Percentiles rank a stretch among this genome's conserved stretches.
phyloP scores from a whole-genome alignment of 2,797 vertebrate species.

The Calcarius lapponicus region DNA sequence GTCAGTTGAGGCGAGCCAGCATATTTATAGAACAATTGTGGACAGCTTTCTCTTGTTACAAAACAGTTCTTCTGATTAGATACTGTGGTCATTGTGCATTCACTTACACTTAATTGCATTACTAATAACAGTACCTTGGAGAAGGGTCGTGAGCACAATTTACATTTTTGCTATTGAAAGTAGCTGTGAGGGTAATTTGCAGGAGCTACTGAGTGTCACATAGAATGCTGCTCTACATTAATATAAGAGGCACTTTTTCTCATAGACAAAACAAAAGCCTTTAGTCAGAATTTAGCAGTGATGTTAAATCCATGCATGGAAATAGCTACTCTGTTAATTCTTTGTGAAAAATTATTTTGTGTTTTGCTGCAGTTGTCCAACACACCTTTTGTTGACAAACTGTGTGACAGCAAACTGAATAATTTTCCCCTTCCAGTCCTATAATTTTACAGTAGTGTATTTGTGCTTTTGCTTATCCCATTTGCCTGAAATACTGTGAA shows the following conservation, averaged over 20 bases:
- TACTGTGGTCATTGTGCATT: not conserved
- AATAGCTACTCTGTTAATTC: not conserved
- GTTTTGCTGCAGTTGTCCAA: not conserved
- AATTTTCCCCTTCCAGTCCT: not conserved
- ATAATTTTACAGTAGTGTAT: not conserved
- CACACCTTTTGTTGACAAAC: not conserved
- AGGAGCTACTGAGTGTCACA: not conserved
- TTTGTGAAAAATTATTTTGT: not conserved
- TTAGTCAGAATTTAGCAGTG: not conserved
- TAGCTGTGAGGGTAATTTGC: not conserved
- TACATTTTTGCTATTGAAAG: not conserved
- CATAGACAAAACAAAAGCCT: not conserved
- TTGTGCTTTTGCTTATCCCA: not conserved
- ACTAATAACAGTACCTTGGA: not conserved
- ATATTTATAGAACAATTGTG: not conserved
- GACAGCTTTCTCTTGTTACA: not conserved
- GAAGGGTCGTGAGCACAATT: not conserved
- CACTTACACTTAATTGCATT: not conserved
- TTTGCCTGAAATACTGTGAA: not conserved
- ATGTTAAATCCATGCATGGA: not conserved
- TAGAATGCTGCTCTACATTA: not conserved
- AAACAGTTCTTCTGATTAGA: conserved; percentile 1
- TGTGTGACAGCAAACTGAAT: not conserved
- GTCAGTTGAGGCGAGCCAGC: not conserved
- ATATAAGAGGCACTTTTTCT: not conserved